These are phyloP conservation scores for Zaprionus africanus DNA, from an alignment of 1,140 invertebrate species.

Conservation along the genomic window DNA sequence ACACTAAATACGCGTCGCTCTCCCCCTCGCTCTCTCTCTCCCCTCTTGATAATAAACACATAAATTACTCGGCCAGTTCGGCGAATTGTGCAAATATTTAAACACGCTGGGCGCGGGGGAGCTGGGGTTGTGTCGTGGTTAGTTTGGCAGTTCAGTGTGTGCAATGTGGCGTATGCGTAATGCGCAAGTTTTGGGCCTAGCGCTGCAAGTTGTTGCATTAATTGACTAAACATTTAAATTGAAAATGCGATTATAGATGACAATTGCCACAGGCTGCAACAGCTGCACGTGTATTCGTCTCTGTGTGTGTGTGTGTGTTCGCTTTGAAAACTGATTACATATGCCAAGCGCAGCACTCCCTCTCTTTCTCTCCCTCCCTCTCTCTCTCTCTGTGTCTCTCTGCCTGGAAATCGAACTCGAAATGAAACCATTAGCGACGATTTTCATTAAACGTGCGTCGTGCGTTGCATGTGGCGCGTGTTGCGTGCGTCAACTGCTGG, in stretches of 20 bases:
- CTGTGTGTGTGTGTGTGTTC: constrained; percentile 18
- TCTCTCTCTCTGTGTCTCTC: no score
- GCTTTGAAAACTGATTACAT: constrained; percentile 67
- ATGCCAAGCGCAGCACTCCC: constrained; percentile 42
- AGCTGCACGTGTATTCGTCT: not conserved
- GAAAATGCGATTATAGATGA: constrained; percentile 72
- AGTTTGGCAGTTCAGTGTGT: constrained; percentile 25
- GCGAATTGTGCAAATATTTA: constrained; percentile 61
- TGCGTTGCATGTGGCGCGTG: not conserved
- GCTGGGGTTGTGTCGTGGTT: no score
- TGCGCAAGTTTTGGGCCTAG: constrained; percentile 44
- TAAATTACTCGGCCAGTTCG: constrained; percentile 60
- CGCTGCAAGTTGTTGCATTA: constrained; percentile 37
- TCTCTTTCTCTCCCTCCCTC: no score
- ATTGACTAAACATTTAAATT: constrained; percentile 80
- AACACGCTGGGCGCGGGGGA: no score
- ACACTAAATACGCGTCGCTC: constrained; percentile 38
- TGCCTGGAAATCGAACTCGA: constrained; percentile 6
- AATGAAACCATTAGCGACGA: constrained; percentile 32
- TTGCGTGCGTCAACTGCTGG: constrained; percentile 43
- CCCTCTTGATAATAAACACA: constrained; percentile 67
- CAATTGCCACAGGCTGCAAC: constrained; percentile 40
- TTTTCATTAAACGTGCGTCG: constrained; percentile 38
- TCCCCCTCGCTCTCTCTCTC: not conserved
- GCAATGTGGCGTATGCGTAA: constrained; percentile 61